Evolutionary conservation across 2,797 vertebrate genomes (phyloP).

Genomic region (Erethizon dorsatum): DNA sequence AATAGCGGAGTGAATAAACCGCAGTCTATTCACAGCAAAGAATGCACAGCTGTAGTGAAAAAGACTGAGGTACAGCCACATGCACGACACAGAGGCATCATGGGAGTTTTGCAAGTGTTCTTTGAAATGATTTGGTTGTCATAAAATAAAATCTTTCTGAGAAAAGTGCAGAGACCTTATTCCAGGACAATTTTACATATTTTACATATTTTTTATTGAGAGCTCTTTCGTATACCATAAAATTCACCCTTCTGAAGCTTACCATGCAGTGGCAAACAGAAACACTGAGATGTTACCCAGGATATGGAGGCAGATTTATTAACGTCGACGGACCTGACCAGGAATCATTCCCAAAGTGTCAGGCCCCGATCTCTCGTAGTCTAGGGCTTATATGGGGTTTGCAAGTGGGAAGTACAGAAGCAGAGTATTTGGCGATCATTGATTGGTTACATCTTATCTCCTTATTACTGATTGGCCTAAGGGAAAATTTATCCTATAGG

Average conservation of each 20-base stretch:
- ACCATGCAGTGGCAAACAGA: neutral
- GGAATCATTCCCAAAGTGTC: no score
- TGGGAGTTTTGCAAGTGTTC: neutral
- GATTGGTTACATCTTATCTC: no score
- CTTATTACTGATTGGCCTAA: no score
- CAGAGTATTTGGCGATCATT: no score
- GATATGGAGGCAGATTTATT: no score
- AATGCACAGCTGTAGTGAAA: neutral
- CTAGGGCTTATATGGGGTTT: no score
- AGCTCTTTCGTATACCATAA: neutral
- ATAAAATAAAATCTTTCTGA: neutral
- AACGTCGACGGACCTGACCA: no score
- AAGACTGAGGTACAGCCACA: neutral
- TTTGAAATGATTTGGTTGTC: neutral
- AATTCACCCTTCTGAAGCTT: neutral
- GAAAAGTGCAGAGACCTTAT: neutral
- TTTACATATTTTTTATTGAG: neutral
- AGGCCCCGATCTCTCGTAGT: no score
- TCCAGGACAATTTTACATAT: neutral
- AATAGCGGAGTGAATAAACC: neutral
- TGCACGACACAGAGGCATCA: neutral
- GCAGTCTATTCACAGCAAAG: no score
- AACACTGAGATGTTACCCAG: no score
- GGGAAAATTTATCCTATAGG: no score
- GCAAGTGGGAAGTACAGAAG: no score